These are phyloP conservation scores for Austrolebias charrua DNA, from an alignment of 2,797 vertebrate genomes.

Conservation along the genomic window DNA sequence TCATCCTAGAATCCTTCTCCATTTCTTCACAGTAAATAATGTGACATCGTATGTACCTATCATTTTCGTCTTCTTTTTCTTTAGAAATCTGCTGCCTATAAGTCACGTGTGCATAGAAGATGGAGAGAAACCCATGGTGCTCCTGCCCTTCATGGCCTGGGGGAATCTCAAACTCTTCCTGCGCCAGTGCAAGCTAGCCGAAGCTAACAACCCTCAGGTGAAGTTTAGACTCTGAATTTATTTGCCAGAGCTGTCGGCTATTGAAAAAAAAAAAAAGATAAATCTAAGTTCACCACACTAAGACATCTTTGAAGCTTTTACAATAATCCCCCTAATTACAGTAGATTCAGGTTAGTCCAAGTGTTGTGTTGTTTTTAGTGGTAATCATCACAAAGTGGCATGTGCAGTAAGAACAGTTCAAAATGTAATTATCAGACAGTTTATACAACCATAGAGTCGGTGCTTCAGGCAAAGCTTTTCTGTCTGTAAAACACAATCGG, in stretches of 20 bases:
- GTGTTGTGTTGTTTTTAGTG: slow-evolving; percentile 41
- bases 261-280: slow-evolving; percentile 29
- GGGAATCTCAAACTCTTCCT: slow-evolving; percentile 98
- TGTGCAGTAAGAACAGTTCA: slow-evolving; percentile 43
- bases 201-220: slow-evolving; percentile 99
- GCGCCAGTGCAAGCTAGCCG: slow-evolving; percentile 96
- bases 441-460: slow-evolving; percentile 43
- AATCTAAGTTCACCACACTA: neutral
- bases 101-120: slow-evolving; percentile 96
- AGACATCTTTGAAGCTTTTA: slow-evolving; percentile 24
- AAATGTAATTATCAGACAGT: slow-evolving; percentile 51
- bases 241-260: neutral
- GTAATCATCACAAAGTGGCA: slow-evolving; percentile 45
- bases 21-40: neutral
- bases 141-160: slow-evolving; percentile 97
- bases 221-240: slow-evolving; percentile 27
- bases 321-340: slow-evolving; percentile 33
- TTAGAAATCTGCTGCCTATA: slow-evolving; percentile 95
- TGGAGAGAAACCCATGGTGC: slow-evolving; percentile 96
- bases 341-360: slow-evolving; percentile 26
- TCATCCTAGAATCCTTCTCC: slow-evolving; percentile 23
- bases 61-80: slow-evolving; percentile 2
- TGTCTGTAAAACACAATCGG: slow-evolving; percentile 63
- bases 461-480: slow-evolving; percentile 50
- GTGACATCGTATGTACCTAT: neutral